Base-by-base conservation (phyloP, 2,888 invertebrate genomes). In the Panopea generosa region DNA sequence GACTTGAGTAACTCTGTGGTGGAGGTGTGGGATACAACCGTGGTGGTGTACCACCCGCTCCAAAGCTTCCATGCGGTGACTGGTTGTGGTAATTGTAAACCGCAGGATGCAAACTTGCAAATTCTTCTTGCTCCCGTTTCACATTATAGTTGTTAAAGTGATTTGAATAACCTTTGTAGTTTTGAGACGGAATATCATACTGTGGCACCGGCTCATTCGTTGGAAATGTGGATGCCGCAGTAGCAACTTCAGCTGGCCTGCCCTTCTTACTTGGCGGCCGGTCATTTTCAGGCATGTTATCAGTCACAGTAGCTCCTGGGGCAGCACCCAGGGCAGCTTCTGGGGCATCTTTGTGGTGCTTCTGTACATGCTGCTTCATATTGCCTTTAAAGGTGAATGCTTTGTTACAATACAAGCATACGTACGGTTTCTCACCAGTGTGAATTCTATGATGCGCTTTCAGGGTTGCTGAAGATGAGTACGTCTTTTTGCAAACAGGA, bases 341-440 rank as follows among this genome's bases (percentile, higher is more conserved):
- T 18, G n/a, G 20, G n/a, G 29, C 55, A 24, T 72, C 77, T 29
- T 72, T 68, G 29, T 77, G 77, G 47, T 77, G 77, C 55, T 77
- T 77, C 26, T 40, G 47, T 2, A 77, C 40, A 65, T 77, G 77
- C 40, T 77, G 77, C 20, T 77, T 77, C 77, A 77, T 77, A 59
- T 77, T 77, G 11, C 77, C 77, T 55, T 77, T 77, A 52, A 77
- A 77, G 2, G 77, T 77, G 38, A 77, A 77, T 27, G 77, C 55
- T 40, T 77, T 77, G 55, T 77, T 52, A 45, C 77, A 77, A 40
- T 66, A 62, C 2, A 47, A 40, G 53, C 77, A 77, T 3, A 63
- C 24, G 63, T 63, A 77, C 11, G 77, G 77, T 55, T 77, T 77
- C 55, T 77, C 77, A n/a, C 77, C 77, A 1, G 71, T 77, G n/a